Percentiles rank a stretch among this genome's conserved stretches.
Conservation (phyloP, 2,888 invertebrate genomes). For the Netelia inedita region DNA sequence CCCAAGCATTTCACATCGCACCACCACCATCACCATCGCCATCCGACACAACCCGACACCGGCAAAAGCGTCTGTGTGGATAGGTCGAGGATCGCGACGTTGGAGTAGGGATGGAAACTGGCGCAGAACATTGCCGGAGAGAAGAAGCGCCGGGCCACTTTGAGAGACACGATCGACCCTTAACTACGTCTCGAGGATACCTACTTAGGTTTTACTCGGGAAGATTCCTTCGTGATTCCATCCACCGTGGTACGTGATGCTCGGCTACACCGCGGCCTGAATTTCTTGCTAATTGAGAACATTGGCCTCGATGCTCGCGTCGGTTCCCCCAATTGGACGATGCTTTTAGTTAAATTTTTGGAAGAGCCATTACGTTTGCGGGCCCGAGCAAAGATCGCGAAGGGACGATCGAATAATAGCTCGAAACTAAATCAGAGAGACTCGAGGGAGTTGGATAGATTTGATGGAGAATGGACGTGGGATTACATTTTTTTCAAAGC, state of each 20-base stretch:
- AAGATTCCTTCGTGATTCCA: slow-evolving; percentile 64
- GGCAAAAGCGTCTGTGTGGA: slow-evolving; percentile 22
- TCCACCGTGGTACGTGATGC: slow-evolving; percentile 44
- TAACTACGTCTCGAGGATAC: slow-evolving; percentile 76
- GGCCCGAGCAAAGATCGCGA: no score
- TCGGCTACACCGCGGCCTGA: slow-evolving; percentile 56
- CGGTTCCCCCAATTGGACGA: background rate
- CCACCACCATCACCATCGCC: slow-evolving; percentile 12
- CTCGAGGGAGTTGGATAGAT: no score
- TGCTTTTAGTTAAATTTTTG: background rate
- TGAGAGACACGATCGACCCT: slow-evolving; percentile 80
- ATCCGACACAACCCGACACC: background rate
- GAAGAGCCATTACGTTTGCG: no score
- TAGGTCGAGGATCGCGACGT: slow-evolving; percentile 29
- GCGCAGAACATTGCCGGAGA: slow-evolving; percentile 70
- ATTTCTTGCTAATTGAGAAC: slow-evolving; percentile 59
- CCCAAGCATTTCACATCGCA: slow-evolving; percentile 42
- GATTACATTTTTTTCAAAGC: no score
- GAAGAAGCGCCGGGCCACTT: slow-evolving; percentile 82
- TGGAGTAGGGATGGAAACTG: slow-evolving; percentile 56
- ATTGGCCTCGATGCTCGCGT: slow-evolving; percentile 43
- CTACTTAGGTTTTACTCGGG: slow-evolving; percentile 55
- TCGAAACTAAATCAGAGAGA: no score
- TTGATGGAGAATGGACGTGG: no score
- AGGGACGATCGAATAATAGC: no score